Base-by-base conservation (phyloP, 2,888 invertebrate species). In the Stenodera caucasica region DNA sequence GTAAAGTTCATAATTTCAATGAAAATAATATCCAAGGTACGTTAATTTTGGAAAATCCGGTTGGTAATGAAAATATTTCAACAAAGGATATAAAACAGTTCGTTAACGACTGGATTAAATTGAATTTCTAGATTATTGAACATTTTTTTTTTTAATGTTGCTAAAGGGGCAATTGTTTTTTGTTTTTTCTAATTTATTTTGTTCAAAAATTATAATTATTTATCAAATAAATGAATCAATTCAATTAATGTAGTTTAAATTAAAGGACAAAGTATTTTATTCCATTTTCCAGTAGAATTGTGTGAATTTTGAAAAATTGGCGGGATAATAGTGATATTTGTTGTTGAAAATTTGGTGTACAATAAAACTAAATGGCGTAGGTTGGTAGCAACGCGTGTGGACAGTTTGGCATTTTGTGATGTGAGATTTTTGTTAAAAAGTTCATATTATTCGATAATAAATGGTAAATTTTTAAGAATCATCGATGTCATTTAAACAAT, bases 1-100 rank as follows among this genome's bases (percentile, higher is more conserved):
- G 88, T 70, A 86, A 84, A 69, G 88, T 88, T 75, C 72, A 86
- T 2, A 90, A 90, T 78, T 78, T 88, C 49, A 81, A 82, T n/a
- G 83, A 82, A 70, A 82, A 82, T 7, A 82, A 81, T 6, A 82
- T 81, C 64, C 79, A 81, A 21, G 83, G 82, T 7, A 87, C 89
- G 0, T 67, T 90, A 26, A 81, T 90, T 60, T 72, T 89, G 63
- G 90, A 91, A 79, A 91, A 91, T 80, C 90, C 90, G 1, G 68
- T 78, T 51, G 88, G 86, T 26, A 37, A 29, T 18, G 33, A 49
- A 40, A 58, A 23, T 30, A 15, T 58, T 8, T 23, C 35, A 32
- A 37, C 55, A 15, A 58, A 53, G 30, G 62, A 62, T 35, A 49
- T 11, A 9, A 59, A 62, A 21, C 40, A 53, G 12, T 35, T 58